Evolutionary conservation across 2,113 vertebrate genomes (phyloP).

Genomic region (Carlito syrichta): DNA sequence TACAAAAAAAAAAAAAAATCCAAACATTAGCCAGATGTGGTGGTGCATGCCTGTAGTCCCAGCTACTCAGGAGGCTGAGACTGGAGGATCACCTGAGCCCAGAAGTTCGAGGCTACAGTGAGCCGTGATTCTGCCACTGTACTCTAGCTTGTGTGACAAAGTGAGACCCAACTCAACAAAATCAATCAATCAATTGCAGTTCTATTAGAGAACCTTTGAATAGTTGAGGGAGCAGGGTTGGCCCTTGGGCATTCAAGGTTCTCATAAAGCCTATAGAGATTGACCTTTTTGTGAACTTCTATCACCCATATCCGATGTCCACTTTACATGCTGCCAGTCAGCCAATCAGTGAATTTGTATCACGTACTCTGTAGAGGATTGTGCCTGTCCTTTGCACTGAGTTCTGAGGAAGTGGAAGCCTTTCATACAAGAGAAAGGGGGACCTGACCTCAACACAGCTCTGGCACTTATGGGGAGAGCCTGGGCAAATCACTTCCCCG

Average conservation of each 20-base stretch:
- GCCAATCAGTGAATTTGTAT: neutral
- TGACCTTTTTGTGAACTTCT: neutral
- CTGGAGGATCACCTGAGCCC: too few relatives aligned
- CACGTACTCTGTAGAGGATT: neutral
- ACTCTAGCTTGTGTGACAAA: too few relatives aligned
- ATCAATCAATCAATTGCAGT: too few relatives aligned
- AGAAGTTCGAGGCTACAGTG: too few relatives aligned
- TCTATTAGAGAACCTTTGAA: neutral
- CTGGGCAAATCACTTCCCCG: neutral
- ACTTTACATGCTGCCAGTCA: neutral
- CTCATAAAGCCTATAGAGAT: neutral
- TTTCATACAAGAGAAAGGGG: neutral
- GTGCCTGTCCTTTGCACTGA: neutral
- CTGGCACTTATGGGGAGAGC: neutral
- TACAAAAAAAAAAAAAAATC: too few relatives aligned
- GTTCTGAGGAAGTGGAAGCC: neutral
- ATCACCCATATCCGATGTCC: neutral
- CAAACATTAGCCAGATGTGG: too few relatives aligned
- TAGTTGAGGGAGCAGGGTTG: neutral
- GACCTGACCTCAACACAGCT: too few relatives aligned
- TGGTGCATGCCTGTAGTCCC: too few relatives aligned
- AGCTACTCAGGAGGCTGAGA: too few relatives aligned
- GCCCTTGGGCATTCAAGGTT: neutral
- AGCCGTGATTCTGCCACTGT: too few relatives aligned
- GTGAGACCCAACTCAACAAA: too few relatives aligned